Base-by-base conservation (phyloP, 2,888 invertebrate species). In the Torymus texanus region DNA sequence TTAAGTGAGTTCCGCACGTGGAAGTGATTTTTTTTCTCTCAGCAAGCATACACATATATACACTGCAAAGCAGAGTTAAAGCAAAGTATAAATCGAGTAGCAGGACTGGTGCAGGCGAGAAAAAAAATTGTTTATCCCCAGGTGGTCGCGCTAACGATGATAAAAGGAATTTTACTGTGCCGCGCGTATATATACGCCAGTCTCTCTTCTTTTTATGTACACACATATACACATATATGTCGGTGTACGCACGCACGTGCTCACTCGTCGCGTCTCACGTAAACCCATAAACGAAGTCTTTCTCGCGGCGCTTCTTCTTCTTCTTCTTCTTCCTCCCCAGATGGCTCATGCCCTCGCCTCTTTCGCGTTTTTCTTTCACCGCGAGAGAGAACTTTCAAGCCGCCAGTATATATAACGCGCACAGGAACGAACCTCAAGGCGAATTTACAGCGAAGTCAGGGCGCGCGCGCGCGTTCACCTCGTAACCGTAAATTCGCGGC, bases 241-340 rank as follows among this genome's bases (percentile, higher is more conserved):
- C 41, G 41, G 21, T 14, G 63, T 29, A 14, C 13, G 51, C 56
- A 21, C 56, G 24, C 58, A 41, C 74, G 63, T 16, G 55, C 66
- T 41, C 41, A 41, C 41, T 41, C 41, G 41, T 8, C 41, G 41
- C 41, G 21, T 1, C 41, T 41, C 41, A 41, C 41, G 41, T 41
- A 41, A 41, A 21, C 24, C 72, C 66, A 61, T 66, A 72, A 78
- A 78, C 18, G 51, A 78, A 59, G 56, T 65, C 71, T 71, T 65
- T 72, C 71, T 63, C 67, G 67, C 41, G 41, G 41, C 41, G 8
- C 41, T 41, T 1, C 41, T 41, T 5, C 41, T 41, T 41, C 41
- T 29, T 29, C 29, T 41, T 41, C 67, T 61, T 71, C 79, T 76
- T 80, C 76, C 67, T 72, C 53, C 62, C 66, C 75, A 76, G 76